Base-by-base conservation (phyloP, 2,888 invertebrate genomes). In the Rhogogaster chlorosoma region DNA sequence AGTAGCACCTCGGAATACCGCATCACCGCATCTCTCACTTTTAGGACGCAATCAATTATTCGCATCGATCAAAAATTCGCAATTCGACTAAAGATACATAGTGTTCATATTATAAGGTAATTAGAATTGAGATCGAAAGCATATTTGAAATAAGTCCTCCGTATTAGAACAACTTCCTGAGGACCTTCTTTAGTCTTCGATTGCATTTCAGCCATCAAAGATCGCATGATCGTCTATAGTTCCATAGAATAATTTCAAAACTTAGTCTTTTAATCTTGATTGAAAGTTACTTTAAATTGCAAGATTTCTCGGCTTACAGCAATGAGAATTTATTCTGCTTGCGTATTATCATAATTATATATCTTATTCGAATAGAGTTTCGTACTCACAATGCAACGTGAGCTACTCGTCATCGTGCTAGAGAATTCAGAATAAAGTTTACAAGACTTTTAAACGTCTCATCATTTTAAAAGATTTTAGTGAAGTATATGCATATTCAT, bases 41-140 rank as follows among this genome's bases (percentile, higher is more conserved):
- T 38, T 38, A 80, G 78, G 78, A 80, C 78, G 78, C 36, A 80
- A 78, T 78, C 36, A 57, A 36, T 78, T 29, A 57, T 36, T 61
- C 22, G 78, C 57, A 36, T 78, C 61, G 10, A 57, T 78, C 32
- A 57, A 61, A 61, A 57, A 61, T 80, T 80, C n/a, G 15, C 61
- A 80, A 36, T 38, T 36, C 38, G 32, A 57, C 38, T 22, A 73
- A 12, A 80, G n/a, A 61, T 36, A 57, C 10, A 57, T 80, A 80
- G 57, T 12, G 36, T 57, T 38, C 22, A 61, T 57, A 38, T 78
- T 57, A 38, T 78, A 10, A 49, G 29, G 10, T 29, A 18, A 78
- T 26, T 36, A 36, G 36, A 32, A 36, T 49, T n/a, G 22, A n/a
- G 26, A 80, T 80, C 22, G 15, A 57, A 61, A 61, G 61, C 22